A percentile compares a stretch with the other conserved stretches of the same genome.
phyloP scores from a whole-genome alignment of 2,888 invertebrate species.

The Phymatocera aterrima region DNA sequence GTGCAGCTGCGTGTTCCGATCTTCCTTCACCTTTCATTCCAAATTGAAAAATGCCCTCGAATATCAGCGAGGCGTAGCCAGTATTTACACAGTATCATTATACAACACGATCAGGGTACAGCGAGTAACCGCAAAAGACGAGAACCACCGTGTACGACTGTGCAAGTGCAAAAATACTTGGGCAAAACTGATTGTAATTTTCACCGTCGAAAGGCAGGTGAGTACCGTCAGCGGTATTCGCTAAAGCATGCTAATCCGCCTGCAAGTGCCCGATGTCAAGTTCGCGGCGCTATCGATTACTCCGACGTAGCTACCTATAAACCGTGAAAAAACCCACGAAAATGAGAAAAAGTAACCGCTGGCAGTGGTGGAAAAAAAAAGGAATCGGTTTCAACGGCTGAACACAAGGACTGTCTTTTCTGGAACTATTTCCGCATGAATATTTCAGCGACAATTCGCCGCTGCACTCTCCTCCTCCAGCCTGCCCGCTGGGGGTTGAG shows the following conservation, averaged over 20 bases:
- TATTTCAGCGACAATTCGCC: neutral
- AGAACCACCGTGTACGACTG: neutral
- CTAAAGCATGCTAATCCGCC: constrained; percentile 6
- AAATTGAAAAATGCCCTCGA: neutral
- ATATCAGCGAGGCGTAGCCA: neutral
- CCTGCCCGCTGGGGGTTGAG: no score
- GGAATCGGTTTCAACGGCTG: neutral
- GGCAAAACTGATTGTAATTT: neutral
- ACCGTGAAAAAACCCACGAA: neutral
- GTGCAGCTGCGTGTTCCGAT: neutral
- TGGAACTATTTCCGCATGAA: neutral
- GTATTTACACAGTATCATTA: neutral
- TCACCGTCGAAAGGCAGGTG: neutral
- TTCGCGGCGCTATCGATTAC: neutral
- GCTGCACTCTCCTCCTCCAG: no score
- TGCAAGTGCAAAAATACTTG: neutral
- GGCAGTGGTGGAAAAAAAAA: neutral
- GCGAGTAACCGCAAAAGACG: neutral
- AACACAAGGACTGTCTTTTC: neutral
- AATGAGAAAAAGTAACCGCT: neutral
- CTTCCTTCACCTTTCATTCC: neutral
- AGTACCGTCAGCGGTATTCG: neutral
- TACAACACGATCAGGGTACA: neutral
- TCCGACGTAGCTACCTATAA: neutral
- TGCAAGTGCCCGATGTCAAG: neutral